A percentile compares a stretch with the other conserved stretches of the same genome.
phyloP scores from a whole-genome alignment of 2,113 vertebrate species.

The Seriola rivoliana region DNA sequence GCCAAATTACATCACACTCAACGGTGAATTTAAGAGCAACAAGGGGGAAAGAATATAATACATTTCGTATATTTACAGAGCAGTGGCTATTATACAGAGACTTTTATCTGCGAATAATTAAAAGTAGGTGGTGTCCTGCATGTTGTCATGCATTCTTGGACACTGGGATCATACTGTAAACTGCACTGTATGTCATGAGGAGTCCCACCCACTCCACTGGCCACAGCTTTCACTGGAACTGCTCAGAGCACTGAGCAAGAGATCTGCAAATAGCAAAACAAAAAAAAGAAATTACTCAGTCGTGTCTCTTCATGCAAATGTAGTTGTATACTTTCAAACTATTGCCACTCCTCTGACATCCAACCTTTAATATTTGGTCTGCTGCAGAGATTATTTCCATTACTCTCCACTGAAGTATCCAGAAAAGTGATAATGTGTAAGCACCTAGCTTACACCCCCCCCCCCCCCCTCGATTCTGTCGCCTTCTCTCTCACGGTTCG shows the following conservation, averaged over 20 bases:
- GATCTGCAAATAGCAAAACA: not conserved
- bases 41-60: not conserved
- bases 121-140: constrained; percentile 46
- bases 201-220: constrained; percentile 36
- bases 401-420: not conserved
- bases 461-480: too few species aligned
- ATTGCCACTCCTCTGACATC: not conserved
- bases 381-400: not conserved
- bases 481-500: not conserved
- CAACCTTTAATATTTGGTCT: not conserved
- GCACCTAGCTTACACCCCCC: not conserved
- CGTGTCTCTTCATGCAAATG: not conserved
- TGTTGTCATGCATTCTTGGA: constrained; percentile 73
- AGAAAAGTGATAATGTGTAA: not conserved
- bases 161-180: constrained; percentile 54
- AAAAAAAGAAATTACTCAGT: not conserved
- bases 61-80: not conserved
- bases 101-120: constrained; percentile 11
- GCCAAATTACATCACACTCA: not conserved
- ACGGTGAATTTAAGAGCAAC: not conserved
- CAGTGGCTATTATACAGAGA: not conserved
- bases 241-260: not conserved
- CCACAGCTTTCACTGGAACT: not conserved
- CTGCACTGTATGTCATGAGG: constrained; percentile 10
- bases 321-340: not conserved